Evolutionary conservation across 2,797 vertebrate genomes (phyloP).

Genomic region (Phoebastria nigripes): DNA sequence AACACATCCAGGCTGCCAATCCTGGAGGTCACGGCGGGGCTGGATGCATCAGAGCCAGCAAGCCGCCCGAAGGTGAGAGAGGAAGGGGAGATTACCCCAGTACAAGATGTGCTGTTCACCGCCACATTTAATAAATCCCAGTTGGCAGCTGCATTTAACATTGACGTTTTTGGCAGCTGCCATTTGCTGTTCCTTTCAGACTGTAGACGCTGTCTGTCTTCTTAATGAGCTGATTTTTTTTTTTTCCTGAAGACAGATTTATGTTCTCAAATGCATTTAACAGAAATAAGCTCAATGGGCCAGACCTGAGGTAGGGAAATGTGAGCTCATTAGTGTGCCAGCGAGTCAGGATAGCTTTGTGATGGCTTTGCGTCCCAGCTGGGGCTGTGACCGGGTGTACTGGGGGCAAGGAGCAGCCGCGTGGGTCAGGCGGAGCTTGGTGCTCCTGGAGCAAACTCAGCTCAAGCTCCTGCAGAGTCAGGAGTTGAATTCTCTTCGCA

Average conservation of each 20-base stretch:
- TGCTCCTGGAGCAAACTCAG: not conserved
- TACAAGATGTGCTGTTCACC: not conserved
- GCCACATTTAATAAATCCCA: constrained; percentile 36
- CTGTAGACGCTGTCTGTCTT: constrained; percentile 49
- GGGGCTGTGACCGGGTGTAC: accelerated
- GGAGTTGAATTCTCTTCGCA: accelerated
- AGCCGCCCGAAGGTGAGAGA: not conserved
- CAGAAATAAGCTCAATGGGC: constrained; percentile 20
- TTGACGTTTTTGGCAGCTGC: constrained; percentile 45
- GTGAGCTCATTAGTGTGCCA: not conserved
- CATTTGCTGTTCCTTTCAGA: constrained; percentile 50
- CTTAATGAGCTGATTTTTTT: constrained; percentile 23
- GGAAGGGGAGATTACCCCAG: not conserved
- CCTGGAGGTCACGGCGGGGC: not conserved
- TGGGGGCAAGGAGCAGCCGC: not conserved
- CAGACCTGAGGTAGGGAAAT: not conserved
- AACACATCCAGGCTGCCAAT: not conserved
- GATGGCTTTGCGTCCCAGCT: not conserved
- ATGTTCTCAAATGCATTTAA: constrained; percentile 2
- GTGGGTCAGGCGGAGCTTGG: not conserved
- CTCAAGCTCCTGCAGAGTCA: not conserved
- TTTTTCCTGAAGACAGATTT: constrained; percentile 12
- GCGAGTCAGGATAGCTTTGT: accelerated
- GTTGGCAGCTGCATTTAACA: constrained; percentile 52
- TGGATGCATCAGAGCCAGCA: not conserved